These are phyloP conservation scores for Microctenopoma lineatum DNA, from an alignment of 2,797 vertebrate species.

Conservation along the genomic window DNA sequence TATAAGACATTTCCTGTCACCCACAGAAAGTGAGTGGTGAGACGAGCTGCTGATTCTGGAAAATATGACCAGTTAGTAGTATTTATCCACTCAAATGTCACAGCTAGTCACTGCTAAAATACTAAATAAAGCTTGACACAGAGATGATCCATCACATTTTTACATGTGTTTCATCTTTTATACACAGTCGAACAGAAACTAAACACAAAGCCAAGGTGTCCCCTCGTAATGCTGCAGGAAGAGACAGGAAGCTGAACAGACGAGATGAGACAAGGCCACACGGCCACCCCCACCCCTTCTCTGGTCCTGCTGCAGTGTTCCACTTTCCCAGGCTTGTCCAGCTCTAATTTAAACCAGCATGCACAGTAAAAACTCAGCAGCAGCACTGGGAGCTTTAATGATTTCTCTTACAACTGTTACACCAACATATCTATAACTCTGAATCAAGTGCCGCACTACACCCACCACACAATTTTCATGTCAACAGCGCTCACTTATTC, in stretches of 20 bases:
- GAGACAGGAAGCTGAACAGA: constrained; percentile 27
- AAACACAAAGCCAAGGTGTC: background rate
- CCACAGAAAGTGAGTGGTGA: constrained; percentile 5
- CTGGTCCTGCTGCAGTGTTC: constrained; percentile 55
- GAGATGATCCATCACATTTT: no score
- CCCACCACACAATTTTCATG: no score
- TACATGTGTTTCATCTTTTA: no score
- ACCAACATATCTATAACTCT: no score
- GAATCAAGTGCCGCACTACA: no score
- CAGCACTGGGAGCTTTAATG: no score
- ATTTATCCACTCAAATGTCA: background rate
- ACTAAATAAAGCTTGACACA: background rate
- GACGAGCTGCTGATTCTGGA: background rate
- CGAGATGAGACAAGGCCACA: constrained; percentile 11
- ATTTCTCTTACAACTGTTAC: no score
- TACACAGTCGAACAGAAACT: background rate
- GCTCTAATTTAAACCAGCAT: constrained; percentile 47
- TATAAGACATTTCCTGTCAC: background rate
- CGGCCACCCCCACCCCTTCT: background rate
- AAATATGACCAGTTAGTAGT: background rate
- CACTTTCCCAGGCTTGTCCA: constrained; percentile 48
- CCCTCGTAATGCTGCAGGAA: background rate
- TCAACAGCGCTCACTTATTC: no score
- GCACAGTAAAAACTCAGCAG: constrained; percentile 35
- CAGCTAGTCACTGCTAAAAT: background rate